phyloP scores from a whole-genome alignment of 2,888 invertebrate genomes.

The Spilosoma lubricipeda region DNA sequence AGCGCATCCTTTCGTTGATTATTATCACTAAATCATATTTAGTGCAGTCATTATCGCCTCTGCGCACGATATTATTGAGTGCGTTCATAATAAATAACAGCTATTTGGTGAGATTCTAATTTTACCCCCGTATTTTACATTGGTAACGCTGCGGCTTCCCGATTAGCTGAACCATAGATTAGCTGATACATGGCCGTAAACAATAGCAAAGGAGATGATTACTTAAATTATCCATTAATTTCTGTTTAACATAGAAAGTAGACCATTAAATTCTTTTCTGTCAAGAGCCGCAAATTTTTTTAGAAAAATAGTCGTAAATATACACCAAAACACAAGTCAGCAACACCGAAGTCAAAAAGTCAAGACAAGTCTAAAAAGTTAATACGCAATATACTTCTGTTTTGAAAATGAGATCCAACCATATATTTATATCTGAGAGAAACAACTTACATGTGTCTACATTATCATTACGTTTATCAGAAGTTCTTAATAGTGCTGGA shows the following conservation, averaged over 20 bases:
- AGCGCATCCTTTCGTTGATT: conserved; percentile 63
- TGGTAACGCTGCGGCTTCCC: conserved; percentile 46
- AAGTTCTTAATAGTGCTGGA: no score
- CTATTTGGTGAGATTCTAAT: conserved; percentile 64
- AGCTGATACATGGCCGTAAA: conserved; percentile 44
- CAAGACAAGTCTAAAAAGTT: no score
- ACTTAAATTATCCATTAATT: neutral
- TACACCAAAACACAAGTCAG: neutral
- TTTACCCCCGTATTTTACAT: conserved; percentile 60
- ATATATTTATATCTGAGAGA: neutral
- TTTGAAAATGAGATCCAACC: neutral
- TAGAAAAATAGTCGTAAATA: neutral
- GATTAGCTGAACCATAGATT: conserved; percentile 54
- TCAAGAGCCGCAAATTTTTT: neutral
- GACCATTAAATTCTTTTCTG: neutral
- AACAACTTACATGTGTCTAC: neutral
- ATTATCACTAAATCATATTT: conserved; percentile 75
- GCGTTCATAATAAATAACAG: conserved; percentile 69
- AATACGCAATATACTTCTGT: neutral
- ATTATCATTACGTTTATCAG: neutral
- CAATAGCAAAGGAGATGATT: conserved; percentile 9
- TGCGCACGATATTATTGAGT: conserved; percentile 56
- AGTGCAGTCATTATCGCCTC: conserved; percentile 74
- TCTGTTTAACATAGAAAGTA: neutral
- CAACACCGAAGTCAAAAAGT: neutral